Evolutionary conservation across 2,888 invertebrate species (phyloP).

Genomic region (Elmis aenea): DNA sequence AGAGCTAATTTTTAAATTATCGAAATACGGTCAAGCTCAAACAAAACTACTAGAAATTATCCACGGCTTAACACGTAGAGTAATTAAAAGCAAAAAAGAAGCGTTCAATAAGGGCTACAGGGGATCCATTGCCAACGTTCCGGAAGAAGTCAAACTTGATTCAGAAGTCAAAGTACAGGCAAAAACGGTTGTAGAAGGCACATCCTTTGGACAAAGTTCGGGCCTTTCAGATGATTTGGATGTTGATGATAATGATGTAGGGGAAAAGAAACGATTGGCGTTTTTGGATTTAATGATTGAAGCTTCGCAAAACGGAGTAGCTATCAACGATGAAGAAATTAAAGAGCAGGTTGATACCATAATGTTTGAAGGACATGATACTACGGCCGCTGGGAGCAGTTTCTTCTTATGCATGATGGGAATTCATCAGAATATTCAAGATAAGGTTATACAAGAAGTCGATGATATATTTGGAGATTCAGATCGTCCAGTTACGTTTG

Average conservation of each 20-base stretch:
- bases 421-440: conserved; percentile 73
- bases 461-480: conserved; percentile 74
- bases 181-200: conserved; percentile 56
- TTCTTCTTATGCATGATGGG: conserved; percentile 82
- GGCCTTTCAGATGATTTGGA: conserved; percentile 70
- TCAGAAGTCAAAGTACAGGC: conserved; percentile 31
- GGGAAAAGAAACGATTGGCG: conserved; percentile 77
- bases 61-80: conserved; percentile 76
- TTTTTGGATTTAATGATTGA: conserved; percentile 87
- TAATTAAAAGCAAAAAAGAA: conserved; percentile 58
- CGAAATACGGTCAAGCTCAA: conserved; percentile 69
- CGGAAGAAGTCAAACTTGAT: conserved; percentile 41
- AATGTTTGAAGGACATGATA: conserved; percentile 86
- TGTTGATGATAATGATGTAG: conserved; percentile 76
- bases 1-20: conserved; percentile 71
- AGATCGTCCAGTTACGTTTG: conserved; percentile 69
- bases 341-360: conserved; percentile 84
- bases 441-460: conserved; percentile 66
- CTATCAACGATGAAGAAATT: conserved; percentile 72
- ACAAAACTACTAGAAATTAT: conserved; percentile 68
- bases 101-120: conserved; percentile 52
- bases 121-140: conserved; percentile 42
- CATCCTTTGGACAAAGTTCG: conserved; percentile 56
- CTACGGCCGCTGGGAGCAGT: conserved; percentile 80
- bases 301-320: conserved; percentile 70